Conservation (phyloP, 2,888 invertebrate genomes). For the Leucophora obtusa region DNA sequence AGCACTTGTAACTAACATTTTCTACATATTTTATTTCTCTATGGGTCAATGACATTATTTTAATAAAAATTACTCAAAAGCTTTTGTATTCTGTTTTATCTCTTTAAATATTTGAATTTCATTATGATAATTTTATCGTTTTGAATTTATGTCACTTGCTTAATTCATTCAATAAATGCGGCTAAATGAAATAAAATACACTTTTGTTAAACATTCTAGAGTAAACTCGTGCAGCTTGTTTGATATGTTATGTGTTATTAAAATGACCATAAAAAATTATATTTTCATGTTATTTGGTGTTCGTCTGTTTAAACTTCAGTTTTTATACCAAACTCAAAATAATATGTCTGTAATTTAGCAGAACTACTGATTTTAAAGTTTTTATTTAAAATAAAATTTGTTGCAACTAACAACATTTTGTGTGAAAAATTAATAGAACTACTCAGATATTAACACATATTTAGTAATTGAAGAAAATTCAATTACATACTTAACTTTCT, state of each 20-base stretch:
- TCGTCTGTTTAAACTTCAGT: too few relatives aligned
- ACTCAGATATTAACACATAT: too few relatives aligned
- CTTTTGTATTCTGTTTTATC: background rate
- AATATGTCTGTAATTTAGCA: too few relatives aligned
- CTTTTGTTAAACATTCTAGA: constrained; percentile 1
- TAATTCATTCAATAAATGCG: constrained; percentile 8
- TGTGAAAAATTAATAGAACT: too few relatives aligned
- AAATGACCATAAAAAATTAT: background rate
- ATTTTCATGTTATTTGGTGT: background rate
- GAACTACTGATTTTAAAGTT: too few relatives aligned
- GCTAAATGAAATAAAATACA: background rate
- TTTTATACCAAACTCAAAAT: too few relatives aligned
- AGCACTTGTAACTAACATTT: background rate
- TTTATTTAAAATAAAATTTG: too few relatives aligned
- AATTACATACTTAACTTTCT: too few relatives aligned
- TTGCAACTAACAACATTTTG: too few relatives aligned
- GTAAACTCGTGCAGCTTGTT: constrained; percentile 4
- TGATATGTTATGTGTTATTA: background rate
- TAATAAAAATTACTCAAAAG: too few relatives aligned
- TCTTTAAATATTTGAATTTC: constrained; percentile 15
- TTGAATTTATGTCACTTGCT: constrained; percentile 34
- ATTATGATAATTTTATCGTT: constrained; percentile 44
- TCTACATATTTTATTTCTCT: background rate
- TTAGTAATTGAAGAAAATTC: too few relatives aligned
- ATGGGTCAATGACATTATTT: constrained; percentile 37